Conservation (phyloP, 2,113 vertebrate genomes). For the Calcarius ornatus region DNA sequence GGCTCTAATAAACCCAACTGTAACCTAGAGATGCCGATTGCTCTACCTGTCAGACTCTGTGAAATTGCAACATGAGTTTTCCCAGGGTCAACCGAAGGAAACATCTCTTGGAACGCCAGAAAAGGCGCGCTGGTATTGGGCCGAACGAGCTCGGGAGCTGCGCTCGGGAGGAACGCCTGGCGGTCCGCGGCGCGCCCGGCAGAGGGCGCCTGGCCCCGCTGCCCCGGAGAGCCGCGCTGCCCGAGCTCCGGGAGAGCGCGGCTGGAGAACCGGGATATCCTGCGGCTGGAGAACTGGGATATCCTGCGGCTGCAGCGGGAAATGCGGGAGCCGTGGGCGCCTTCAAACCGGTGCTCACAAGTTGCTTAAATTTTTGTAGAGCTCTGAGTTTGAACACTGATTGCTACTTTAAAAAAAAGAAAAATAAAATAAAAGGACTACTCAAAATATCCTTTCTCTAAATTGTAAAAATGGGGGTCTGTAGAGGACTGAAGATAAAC, state of each 20-base stretch:
- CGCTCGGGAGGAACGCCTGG: neutral
- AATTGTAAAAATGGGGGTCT: neutral
- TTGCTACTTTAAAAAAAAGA: neutral
- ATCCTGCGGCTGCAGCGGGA: neutral
- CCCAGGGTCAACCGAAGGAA: neutral
- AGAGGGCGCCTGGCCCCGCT: neutral
- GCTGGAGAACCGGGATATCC: no score
- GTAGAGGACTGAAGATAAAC: neutral
- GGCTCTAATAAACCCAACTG: neutral
- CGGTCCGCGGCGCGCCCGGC: neutral
- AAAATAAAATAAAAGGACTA: neutral
- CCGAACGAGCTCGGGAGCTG: accelerated
- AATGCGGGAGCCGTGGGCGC: accelerated
- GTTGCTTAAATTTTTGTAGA: neutral
- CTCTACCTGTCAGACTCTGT: neutral
- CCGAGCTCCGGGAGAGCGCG: neutral
- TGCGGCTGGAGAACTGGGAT: neutral
- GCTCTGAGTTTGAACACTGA: neutral
- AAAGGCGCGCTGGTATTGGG: no score
- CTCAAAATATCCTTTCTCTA: neutral
- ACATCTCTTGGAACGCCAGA: neutral
- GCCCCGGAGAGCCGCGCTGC: neutral
- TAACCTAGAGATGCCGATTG: neutral
- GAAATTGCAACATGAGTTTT: neutral
- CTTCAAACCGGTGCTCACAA: neutral